Conservation (phyloP, 1,140 invertebrate genomes). For the Drosophila lacteicornis region DNA sequence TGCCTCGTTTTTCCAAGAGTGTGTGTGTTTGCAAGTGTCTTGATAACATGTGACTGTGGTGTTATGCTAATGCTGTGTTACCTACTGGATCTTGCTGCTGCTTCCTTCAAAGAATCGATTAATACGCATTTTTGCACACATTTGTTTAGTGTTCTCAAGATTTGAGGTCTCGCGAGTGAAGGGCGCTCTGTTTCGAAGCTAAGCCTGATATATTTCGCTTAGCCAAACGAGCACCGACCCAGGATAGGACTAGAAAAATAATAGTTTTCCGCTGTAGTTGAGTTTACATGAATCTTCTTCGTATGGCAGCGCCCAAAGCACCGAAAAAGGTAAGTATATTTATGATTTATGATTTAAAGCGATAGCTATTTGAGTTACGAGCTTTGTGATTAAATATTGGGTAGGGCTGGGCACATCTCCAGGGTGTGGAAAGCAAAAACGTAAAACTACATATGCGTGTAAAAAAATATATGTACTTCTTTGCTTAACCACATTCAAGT, state of each 20-base stretch:
- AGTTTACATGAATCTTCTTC: slow-evolving; percentile 21
- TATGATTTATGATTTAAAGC: slow-evolving; percentile 17
- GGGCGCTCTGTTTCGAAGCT: slow-evolving; percentile 66
- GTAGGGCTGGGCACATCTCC: slow-evolving; percentile 5
- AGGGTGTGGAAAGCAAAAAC: slow-evolving; percentile 51
- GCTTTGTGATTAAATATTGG: slow-evolving; percentile 38
- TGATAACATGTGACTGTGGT: slow-evolving; percentile 60
- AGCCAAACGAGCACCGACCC: slow-evolving; percentile 68
- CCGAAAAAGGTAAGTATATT: slow-evolving; percentile 36
- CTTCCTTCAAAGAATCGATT: slow-evolving; percentile 19
- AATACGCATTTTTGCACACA: slow-evolving; percentile 34
- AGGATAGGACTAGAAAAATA: slow-evolving; percentile 66
- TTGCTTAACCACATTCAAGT: slow-evolving; percentile 52
- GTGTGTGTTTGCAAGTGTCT: slow-evolving; percentile 32
- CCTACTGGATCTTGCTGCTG: slow-evolving; percentile 30
- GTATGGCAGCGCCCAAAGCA: slow-evolving; percentile 44
- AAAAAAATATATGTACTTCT: slow-evolving; percentile 70
- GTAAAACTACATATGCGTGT: slow-evolving; percentile 66
- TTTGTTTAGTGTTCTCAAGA: slow-evolving; percentile 32
- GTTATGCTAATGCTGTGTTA: slow-evolving; percentile 31
- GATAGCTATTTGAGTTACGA: slow-evolving; percentile 39
- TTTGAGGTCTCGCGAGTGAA: slow-evolving; percentile 9
- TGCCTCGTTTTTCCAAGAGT: slow-evolving; percentile 14
- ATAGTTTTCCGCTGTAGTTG: slow-evolving; percentile 31
- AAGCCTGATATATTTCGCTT: slow-evolving; percentile 53